Base-by-base conservation (phyloP, 2,888 invertebrate genomes). In the Protophormia terraenovae region DNA sequence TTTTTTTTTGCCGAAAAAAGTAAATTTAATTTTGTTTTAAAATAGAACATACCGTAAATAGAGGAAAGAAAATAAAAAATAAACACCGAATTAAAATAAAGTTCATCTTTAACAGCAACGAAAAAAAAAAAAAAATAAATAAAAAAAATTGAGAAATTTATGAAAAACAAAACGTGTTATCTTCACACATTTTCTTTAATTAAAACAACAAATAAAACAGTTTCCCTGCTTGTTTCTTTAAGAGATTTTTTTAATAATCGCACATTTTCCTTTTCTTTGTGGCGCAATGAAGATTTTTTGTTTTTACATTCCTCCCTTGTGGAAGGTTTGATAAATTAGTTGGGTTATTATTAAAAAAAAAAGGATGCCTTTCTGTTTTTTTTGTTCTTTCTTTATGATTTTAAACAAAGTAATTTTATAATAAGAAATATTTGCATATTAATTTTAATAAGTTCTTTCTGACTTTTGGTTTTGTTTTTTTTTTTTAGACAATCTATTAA, bases 401-500 rank as follows among this genome's bases (percentile, higher is more conserved):
- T 27, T 27, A 55, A 55, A 55, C 27, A 58, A 58, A 58, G 8
- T 8, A 50, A 50, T 50, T 22, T 50, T 22, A 10, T 12, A 19
- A 47, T 47, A 53, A 32, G 12, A 19, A 45, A 16, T 19, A 19
- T 47, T n/a, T 16, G 16, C 27, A 29, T 45, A 1, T 45, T 53
- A 29, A 55, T 24, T 16, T 4, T 45, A 16, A 14, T 19, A 35
- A 47, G 10, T 38, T 53, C 60, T 32, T 19, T 22, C 8, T 50
- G 19, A 19, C 7, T n/a, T 47, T 16, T 50, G 24, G n/a, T n/a
- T n/a, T 22, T 60, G 35, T 41, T 80, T 67, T 45, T 47, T 16
- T 12, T 29, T 53, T 81, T 35, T 84, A 92, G 92, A 87, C 90
- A 91, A 88, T 92, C 93, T 80, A 94, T 95, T 4, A 95, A 95